Percentiles rank a stretch among this genome's conserved stretches.
These are phyloP conservation scores for Characodon lateralis DNA, from an alignment of 2,797 vertebrate genomes.

Conservation along the genomic window DNA sequence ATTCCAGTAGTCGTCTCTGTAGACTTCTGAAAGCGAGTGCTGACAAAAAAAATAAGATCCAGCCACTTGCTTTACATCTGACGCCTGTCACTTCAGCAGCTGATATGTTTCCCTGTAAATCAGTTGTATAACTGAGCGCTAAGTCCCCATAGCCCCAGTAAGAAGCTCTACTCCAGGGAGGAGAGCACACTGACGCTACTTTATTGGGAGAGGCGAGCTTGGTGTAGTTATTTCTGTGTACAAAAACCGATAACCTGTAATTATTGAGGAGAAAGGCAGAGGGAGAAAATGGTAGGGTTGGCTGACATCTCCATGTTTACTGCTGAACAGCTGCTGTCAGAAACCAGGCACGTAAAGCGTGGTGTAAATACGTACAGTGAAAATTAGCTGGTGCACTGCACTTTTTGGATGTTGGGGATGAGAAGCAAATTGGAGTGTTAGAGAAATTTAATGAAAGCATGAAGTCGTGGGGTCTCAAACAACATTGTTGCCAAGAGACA, in stretches of 20 bases:
- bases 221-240: conserved; percentile 56
- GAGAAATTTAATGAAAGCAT: conserved; percentile 14
- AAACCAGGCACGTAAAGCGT: conserved; percentile 51
- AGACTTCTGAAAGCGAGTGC: background rate
- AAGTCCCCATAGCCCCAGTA: conserved; percentile 21
- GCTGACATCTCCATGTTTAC: conserved; percentile 61
- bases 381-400: conserved; percentile 50
- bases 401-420: conserved; percentile 40
- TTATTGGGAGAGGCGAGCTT: conserved; percentile 34
- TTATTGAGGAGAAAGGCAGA: conserved; percentile 47
- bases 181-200: conserved; percentile 45
- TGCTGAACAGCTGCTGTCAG: conserved; percentile 62
- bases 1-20: background rate
- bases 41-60: background rate
- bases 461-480: background rate
- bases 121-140: conserved; percentile 18
- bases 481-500: background rate
- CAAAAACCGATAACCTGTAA: conserved; percentile 64
- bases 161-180: conserved; percentile 23
- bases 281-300: conserved; percentile 54
- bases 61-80: conserved; percentile 10
- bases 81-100: conserved; percentile 31
- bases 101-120: conserved; percentile 22
- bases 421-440: conserved; percentile 10
- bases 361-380: conserved; percentile 46